Percentiles rank a stretch among this genome's conserved stretches.
Conservation (phyloP, 2,797 vertebrate genomes). For the Esox masquinongy region DNA sequence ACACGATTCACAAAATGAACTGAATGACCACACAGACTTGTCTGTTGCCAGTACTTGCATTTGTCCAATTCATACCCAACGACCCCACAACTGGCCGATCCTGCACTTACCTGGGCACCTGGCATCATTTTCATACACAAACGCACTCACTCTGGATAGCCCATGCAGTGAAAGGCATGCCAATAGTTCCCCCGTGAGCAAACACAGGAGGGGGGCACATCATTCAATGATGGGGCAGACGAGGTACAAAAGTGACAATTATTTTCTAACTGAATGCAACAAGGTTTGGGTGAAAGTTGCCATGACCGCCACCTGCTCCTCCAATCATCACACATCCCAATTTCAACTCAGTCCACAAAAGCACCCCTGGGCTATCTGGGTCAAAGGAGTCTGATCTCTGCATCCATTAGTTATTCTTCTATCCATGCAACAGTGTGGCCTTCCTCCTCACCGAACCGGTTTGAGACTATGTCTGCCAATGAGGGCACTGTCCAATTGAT, state of each 20-base stretch:
- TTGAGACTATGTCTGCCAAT: background rate
- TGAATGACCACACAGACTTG: background rate
- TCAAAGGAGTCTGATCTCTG: background rate
- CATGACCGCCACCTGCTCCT: background rate
- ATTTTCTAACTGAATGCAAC: background rate
- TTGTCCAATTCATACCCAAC: background rate
- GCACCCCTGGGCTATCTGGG: background rate
- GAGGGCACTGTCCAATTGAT: background rate
- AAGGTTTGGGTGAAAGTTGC: background rate
- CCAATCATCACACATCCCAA: background rate
- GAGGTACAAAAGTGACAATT: background rate
- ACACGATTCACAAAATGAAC: background rate
- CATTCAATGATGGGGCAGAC: background rate
- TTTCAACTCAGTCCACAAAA: background rate
- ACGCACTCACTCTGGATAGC: background rate
- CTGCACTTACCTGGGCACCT: constrained; percentile 6
- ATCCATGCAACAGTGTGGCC: background rate
- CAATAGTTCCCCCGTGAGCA: background rate
- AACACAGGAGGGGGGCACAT: background rate
- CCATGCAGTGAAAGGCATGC: constrained; percentile 1
- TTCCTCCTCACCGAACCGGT: background rate
- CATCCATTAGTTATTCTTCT: background rate
- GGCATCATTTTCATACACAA: background rate
- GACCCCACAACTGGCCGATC: background rate
- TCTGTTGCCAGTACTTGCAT: background rate